Conservation (phyloP, 2,797 vertebrate species). For the Tokudaia tokunoshimensis region DNA sequence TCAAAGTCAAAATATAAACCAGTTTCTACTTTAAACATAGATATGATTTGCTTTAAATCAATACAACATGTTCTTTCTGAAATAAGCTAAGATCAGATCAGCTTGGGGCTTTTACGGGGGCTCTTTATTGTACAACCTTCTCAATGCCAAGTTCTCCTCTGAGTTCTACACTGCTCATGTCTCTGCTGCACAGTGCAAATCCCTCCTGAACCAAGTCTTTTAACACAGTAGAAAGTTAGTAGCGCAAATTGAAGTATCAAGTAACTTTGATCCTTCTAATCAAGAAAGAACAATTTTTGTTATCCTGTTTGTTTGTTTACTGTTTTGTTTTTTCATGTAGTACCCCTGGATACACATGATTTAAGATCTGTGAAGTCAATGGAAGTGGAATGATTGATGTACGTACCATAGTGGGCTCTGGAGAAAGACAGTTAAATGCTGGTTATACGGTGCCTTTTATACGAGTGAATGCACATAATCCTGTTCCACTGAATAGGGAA, state of each 20-base stretch:
- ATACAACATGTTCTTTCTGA: not conserved
- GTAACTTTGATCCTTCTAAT: not conserved
- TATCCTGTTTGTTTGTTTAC: not conserved
- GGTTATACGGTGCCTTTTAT: not conserved
- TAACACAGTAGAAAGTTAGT: slow-evolving; percentile 45
- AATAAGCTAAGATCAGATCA: slow-evolving; percentile 23
- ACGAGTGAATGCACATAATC: not conserved
- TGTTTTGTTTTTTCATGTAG: not conserved
- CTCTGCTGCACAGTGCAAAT: slow-evolving; percentile 3
- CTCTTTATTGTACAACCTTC: slow-evolving; percentile 11
- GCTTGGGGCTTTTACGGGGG: slow-evolving; percentile 44
- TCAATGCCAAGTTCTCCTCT: slow-evolving; percentile 46
- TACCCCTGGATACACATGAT: not conserved
- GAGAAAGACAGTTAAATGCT: not conserved
- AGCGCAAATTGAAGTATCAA: slow-evolving; percentile 38
- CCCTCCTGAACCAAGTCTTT: not conserved
- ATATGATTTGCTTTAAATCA: slow-evolving; percentile 59
- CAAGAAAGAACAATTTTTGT: slow-evolving; percentile 10
- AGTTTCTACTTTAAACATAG: slow-evolving; percentile 38
- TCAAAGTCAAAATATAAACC: slow-evolving; percentile 45
- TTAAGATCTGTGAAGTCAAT: not conserved
- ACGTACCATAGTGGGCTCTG: not conserved
- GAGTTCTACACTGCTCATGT: not conserved
- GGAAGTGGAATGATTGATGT: not conserved
- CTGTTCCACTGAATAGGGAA: not conserved